Evolutionary conservation across 2,113 vertebrate genomes (phyloP).

Genomic region (Malurus cyaneus): DNA sequence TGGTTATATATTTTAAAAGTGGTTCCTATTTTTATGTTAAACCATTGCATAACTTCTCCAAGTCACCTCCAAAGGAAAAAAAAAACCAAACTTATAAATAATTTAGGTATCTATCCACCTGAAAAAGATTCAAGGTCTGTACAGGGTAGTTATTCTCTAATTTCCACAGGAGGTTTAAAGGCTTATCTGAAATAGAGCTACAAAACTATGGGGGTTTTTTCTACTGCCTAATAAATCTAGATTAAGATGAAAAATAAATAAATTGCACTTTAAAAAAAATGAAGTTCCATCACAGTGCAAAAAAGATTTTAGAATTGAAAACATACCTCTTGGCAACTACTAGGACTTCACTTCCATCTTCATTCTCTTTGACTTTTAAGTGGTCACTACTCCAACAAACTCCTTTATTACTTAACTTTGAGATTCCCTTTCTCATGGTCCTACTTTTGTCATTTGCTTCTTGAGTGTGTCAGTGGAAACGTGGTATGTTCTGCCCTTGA

Average conservation of each 20-base stretch:
- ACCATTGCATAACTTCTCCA: neutral
- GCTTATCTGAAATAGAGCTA: slow-evolving; percentile 1
- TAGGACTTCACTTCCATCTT: neutral
- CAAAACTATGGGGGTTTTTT: neutral
- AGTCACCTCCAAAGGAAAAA: neutral
- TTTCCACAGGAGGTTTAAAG: slow-evolving; percentile 3
- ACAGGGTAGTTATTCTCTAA: neutral
- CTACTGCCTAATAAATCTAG: neutral
- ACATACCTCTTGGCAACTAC: neutral
- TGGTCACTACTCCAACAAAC: neutral
- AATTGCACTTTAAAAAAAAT: neutral
- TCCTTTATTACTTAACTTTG: neutral
- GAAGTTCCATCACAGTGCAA: neutral
- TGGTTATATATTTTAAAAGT: neutral
- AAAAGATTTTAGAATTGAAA: neutral
- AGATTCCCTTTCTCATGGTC: neutral
- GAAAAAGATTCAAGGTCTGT: neutral
- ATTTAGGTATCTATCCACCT: neutral
- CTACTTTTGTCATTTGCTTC: neutral
- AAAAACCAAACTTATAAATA: neutral
- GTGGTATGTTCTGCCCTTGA: neutral
- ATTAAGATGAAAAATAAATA: slow-evolving; percentile 14
- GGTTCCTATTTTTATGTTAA: neutral
- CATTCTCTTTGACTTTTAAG: neutral
- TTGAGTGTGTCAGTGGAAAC: neutral